These are phyloP conservation scores for Melierax canorus DNA, from an alignment of 2,113 vertebrate species.

Conservation along the genomic window DNA sequence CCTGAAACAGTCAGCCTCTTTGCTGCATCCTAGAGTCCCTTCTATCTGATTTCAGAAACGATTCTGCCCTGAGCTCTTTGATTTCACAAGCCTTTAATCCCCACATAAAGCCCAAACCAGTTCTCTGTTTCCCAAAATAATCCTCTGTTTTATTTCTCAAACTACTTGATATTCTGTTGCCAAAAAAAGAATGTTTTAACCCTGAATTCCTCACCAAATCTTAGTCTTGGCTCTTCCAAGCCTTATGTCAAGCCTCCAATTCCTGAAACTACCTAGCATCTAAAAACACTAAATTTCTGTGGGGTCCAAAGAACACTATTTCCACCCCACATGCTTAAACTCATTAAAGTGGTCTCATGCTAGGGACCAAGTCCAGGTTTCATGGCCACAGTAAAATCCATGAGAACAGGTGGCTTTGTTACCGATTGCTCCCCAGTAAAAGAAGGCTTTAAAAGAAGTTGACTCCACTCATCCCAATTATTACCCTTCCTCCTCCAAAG, in stretches of 20 bases:
- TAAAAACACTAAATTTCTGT: neutral
- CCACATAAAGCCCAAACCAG: neutral
- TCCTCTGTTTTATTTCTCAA: neutral
- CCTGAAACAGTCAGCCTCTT: neutral
- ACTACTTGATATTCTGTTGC: neutral
- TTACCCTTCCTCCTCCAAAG: neutral
- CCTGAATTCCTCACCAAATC: neutral
- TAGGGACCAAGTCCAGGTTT: neutral
- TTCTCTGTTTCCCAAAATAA: neutral
- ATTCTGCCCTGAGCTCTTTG: neutral
- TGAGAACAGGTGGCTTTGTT: neutral
- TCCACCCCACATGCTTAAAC: neutral
- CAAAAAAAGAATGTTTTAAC: neutral
- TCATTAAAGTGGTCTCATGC: neutral
- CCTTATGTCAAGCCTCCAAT: neutral
- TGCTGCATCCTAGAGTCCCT: neutral
- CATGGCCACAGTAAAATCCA: neutral
- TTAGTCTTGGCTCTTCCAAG: neutral
- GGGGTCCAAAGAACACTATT: neutral
- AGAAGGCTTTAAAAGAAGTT: neutral
- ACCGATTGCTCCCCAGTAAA: neutral
- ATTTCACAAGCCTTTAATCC: conserved; percentile 3
- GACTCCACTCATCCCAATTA: neutral
- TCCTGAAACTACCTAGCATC: neutral
- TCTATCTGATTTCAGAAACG: neutral